Percentiles rank a stretch among this genome's conserved stretches.
Evolutionary conservation across 2,888 invertebrate genomes (phyloP).

Genomic region (Operophtera brumata): DNA sequence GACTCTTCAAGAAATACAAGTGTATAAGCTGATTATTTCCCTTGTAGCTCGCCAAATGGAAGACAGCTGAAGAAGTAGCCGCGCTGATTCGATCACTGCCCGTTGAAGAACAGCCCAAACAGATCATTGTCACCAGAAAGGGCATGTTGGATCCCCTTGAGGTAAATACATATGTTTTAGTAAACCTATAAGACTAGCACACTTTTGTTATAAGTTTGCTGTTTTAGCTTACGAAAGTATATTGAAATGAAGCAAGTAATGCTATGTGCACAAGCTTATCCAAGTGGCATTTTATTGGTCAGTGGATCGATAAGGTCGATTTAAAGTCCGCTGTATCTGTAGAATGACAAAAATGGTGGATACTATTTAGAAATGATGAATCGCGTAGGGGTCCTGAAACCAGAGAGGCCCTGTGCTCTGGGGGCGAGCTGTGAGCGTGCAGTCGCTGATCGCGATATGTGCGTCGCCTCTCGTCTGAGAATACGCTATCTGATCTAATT

Average conservation of each 20-base stretch:
- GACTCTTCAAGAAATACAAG: too few relatives aligned
- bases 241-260: too few relatives aligned
- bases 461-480: constrained; percentile 43
- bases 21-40: too few relatives aligned
- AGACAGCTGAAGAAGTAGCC: constrained; percentile 99
- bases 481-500: constrained; percentile 60
- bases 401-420: constrained; percentile 69
- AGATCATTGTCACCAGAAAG: constrained; percentile 99
- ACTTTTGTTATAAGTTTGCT: too few relatives aligned
- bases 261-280: too few relatives aligned
- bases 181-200: too few relatives aligned
- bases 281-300: too few relatives aligned
- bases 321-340: too few relatives aligned
- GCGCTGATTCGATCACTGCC: constrained; percentile 99
- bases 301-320: too few relatives aligned
- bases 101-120: constrained; percentile 99
- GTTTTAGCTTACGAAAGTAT: too few relatives aligned
- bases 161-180: constrained; percentile 48
- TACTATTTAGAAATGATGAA: constrained; percentile 56
- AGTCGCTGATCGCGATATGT: constrained; percentile 49
- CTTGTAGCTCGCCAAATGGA: constrained; percentile 97
- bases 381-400: constrained; percentile 78
- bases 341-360: too few relatives aligned
- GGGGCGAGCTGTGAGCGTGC: constrained; percentile 39
- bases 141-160: constrained; percentile 99